Evolutionary conservation across 2,888 invertebrate species (phyloP), one percentile per base, ranked within the genome.

Genomic region (Druceiella hillmani): DNA sequence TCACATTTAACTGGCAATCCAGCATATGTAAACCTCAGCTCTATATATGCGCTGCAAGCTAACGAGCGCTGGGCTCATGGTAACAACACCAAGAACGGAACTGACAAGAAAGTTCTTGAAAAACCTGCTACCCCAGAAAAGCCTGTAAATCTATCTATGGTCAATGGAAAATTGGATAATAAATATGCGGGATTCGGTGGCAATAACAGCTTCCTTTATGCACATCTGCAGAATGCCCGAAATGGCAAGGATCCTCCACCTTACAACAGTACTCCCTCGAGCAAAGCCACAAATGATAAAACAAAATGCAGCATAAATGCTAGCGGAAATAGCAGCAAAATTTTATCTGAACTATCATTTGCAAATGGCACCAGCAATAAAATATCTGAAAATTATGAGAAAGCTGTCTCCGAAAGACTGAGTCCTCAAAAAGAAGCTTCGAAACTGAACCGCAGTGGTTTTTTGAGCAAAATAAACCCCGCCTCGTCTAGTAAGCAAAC

Each of bases 371-470:
- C 66, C 3, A n/a, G n/a, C n/a, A 68, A 70, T 41, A 71, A 70
- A 44, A 71, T 72, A 42, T 70, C 71, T 0, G 72, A 72, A 41
- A 71, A 70, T 48, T 71, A 71, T 48, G 70, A 71, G 48, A 56
- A 61, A 36, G 70, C 72, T 9, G 59, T 70, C 29, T 67, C 70
- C 2, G 68, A 68, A 43, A 55, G 69, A 17, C 56, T 63, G 25
- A 64, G 67, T 33, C 68, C 69, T 7, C 67, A 63, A 38, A 51
- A 60, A 32, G 68, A 67, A 44, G 52, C 54, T 20, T 56, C 62
- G 5, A 54, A 65, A 31, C 48, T 61, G 39, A 66, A 64, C 42
- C 62, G 68, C 2, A 64, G 61, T 52, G 61, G 64, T 29, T 45
- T 70, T 6, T 70, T 72, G 49, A 63, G 69, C 41, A 64, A 69